phyloP scores from a whole-genome alignment of 2,113 vertebrate genomes.

The Climacteris rufus region DNA sequence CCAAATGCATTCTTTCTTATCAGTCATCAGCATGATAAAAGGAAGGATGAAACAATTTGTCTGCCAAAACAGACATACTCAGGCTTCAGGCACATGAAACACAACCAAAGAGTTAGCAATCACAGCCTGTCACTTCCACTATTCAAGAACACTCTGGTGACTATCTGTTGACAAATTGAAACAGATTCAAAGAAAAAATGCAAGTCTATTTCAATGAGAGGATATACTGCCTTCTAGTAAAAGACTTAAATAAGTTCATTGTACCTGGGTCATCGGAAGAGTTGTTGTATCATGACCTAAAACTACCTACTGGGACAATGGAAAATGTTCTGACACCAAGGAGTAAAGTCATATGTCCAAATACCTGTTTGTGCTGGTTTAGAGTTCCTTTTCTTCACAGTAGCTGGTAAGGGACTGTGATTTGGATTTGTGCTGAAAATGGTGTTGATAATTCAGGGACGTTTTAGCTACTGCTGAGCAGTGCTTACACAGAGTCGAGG shows the following conservation, averaged over 20 bases:
- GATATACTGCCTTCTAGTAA: not conserved
- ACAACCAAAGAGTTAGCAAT: not conserved
- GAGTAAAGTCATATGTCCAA: not conserved
- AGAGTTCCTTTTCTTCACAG: not conserved
- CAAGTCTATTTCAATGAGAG: not conserved
- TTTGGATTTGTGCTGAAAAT: not conserved
- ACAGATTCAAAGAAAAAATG: not conserved
- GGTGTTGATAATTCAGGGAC: not conserved
- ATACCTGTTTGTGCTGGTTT: not conserved
- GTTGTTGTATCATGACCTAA: not conserved
- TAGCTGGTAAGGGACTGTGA: not conserved
- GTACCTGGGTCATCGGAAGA: not conserved
- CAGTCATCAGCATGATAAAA: slow-evolving; percentile 5
- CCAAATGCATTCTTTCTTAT: slow-evolving; percentile 6
- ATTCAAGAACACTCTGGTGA: not conserved
- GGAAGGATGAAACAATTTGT: not conserved
- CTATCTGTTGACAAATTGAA: not conserved
- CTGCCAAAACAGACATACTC: not conserved
- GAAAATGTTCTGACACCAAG: not conserved
- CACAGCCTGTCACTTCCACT: not conserved
- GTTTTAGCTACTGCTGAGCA: not conserved
- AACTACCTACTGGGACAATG: not conserved
- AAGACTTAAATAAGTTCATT: not conserved
- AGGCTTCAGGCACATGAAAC: not conserved
- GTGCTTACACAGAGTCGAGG: not conserved